Evolutionary conservation across 2,888 invertebrate genomes (phyloP), one percentile per base, ranked within the genome.

Genomic region (Mimachlamys varia): DNA sequence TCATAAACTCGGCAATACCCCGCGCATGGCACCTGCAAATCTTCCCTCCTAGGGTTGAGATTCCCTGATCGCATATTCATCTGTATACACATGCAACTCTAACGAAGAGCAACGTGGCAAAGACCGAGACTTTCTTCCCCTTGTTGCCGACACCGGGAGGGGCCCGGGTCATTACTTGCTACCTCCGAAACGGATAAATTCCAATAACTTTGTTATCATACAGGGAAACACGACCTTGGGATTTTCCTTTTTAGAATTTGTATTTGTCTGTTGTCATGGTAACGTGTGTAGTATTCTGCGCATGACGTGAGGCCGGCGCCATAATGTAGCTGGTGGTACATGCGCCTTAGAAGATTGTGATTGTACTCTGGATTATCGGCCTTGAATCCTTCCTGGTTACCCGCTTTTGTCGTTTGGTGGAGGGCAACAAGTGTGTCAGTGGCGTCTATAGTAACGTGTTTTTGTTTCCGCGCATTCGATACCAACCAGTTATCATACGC

Each of bases 401-500:
- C 95, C 0, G 93, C 92, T 44, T 92, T 92, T n/a, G 95, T 95
- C 13, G 95, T 95, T 92, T 95, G 96, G 88, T 95, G 96, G 19
- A 95, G 94, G 15, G 95, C 95, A 13, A 94, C 91, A 12, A 94
- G n/a, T 10, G 95, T 94, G 10, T 93, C 92, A 17, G 95, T 94
- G 7, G 92, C 93, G 89, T 96, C 96, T 22, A 96, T 93, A 33
- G 95, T 94, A 50, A 88, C 87, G 22, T 94, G 91, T n/a, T 94
- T 92, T 10, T 91, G 90, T 91, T 94, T 93, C 13, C 94, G 92
- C 3, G 95, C 91, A 89, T 95, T 92, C n/a, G 93, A 93, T 0
- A 96, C 95, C 19, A 96, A 91, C 95, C 95, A 96, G 90, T 95
- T 95, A 89, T 96, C 96, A 90, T 95, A 96, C 0, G 95, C 96